These are phyloP conservation scores for Dermatemys mawii DNA, from an alignment of 2,113 vertebrate genomes.

Conservation along the genomic window DNA sequence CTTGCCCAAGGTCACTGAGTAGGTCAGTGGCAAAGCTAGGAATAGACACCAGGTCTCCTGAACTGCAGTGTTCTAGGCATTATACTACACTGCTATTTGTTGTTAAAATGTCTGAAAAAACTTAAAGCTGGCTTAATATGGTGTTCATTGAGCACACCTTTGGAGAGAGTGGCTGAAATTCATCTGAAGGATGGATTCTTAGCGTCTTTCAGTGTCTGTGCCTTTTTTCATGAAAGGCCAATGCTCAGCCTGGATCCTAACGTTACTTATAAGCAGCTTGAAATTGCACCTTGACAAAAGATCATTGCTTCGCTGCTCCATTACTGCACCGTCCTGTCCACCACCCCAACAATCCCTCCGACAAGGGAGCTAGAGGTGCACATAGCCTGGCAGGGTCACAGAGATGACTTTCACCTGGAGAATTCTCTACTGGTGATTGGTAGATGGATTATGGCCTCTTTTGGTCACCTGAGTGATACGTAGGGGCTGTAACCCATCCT, in stretches of 20 bases:
- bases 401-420: background rate
- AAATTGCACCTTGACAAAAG: background rate
- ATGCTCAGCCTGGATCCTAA: background rate
- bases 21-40: background rate
- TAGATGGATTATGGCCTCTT: background rate
- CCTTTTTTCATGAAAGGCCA: background rate
- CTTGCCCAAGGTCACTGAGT: background rate
- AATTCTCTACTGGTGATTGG: background rate
- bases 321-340: background rate
- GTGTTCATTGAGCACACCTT: background rate
- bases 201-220: background rate
- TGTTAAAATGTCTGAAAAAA: background rate
- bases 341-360: background rate
- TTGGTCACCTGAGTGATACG: background rate
- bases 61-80: background rate
- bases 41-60: background rate
- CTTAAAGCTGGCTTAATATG: background rate
- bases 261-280: rapidly evolving
- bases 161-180: background rate
- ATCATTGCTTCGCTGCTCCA: background rate
- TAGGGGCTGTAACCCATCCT: background rate
- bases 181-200: rapidly evolving
- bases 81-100: too few species aligned
- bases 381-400: background rate
- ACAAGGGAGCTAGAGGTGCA: background rate